These are phyloP conservation scores for Hemichromis elongatus DNA, from an alignment of 2,113 vertebrate species.

Conservation along the genomic window DNA sequence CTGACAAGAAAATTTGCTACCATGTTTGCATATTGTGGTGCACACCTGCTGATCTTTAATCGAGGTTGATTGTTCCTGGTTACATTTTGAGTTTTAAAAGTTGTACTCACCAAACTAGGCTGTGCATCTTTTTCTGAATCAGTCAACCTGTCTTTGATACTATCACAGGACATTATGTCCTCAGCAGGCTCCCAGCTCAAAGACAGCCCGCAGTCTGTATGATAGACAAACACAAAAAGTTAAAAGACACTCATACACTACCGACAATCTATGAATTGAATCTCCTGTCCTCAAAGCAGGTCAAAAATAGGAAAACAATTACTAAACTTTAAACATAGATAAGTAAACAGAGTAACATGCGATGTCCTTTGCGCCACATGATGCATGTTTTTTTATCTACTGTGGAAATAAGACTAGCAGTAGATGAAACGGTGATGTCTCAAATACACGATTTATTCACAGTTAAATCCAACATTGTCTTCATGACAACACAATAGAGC, in stretches of 20 bases:
- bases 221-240: neutral
- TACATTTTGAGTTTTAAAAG: neutral
- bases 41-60: neutral
- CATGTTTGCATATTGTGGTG: neutral
- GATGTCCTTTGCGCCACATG: neutral
- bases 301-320: neutral
- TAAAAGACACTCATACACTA: neutral
- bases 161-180: neutral
- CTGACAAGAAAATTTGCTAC: neutral
- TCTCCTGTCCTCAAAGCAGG: neutral
- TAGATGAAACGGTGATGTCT: neutral
- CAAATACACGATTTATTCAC: neutral
- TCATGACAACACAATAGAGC: neutral
- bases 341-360: neutral
- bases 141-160: conserved; percentile 5
- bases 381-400: neutral
- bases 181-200: conserved; percentile 32
- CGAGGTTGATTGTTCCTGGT: neutral
- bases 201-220: conserved; percentile 54
- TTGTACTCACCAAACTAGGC: conserved; percentile 9
- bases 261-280: neutral
- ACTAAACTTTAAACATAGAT: neutral
- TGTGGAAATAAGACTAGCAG: neutral
- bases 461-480: neutral
- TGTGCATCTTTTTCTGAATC: conserved; percentile 3